phyloP scores from a whole-genome alignment of 1,140 invertebrate species.

The Anastatus disparis region DNA sequence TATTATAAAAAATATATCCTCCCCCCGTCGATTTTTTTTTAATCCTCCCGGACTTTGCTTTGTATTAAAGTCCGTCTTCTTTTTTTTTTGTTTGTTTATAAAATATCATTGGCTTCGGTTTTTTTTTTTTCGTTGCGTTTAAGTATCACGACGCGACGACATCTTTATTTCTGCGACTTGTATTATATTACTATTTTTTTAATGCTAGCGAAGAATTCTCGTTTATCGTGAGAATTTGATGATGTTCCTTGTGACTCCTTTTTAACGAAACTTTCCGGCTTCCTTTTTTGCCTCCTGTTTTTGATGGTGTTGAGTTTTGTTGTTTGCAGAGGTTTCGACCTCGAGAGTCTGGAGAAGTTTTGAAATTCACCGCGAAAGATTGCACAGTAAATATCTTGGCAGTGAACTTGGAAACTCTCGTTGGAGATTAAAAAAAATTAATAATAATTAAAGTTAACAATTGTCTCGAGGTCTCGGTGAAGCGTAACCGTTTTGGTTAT shows the following conservation, averaged over 20 bases:
- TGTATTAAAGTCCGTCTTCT: no score
- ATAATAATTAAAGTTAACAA: no score
- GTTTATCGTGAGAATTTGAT: constrained; percentile 44
- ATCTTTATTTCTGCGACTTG: constrained; percentile 41
- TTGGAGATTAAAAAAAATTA: no score
- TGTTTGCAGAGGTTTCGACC: neutral
- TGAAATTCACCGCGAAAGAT: neutral
- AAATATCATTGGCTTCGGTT: constrained; percentile 34
- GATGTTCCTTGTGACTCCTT: constrained; percentile 22
- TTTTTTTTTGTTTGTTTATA: no score
- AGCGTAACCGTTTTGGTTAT: constrained; percentile 22
- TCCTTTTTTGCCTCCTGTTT: no score
- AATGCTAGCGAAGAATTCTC: neutral
- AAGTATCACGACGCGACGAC: constrained; percentile 16
- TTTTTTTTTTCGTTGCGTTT: neutral
- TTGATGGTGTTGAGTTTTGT: neutral
- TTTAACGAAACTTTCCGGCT: neutral
- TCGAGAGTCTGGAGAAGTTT: neutral
- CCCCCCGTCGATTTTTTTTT: constrained; percentile 10
- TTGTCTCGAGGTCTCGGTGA: constrained; percentile 4
- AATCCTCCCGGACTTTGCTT: constrained; percentile 12
- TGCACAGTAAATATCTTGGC: no score
- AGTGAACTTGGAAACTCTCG: no score
- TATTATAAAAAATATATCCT: no score
- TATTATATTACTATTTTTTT: constrained; percentile 27